Evolutionary conservation across 2,888 invertebrate genomes (phyloP).

Genomic region (Beris chalybata): DNA sequence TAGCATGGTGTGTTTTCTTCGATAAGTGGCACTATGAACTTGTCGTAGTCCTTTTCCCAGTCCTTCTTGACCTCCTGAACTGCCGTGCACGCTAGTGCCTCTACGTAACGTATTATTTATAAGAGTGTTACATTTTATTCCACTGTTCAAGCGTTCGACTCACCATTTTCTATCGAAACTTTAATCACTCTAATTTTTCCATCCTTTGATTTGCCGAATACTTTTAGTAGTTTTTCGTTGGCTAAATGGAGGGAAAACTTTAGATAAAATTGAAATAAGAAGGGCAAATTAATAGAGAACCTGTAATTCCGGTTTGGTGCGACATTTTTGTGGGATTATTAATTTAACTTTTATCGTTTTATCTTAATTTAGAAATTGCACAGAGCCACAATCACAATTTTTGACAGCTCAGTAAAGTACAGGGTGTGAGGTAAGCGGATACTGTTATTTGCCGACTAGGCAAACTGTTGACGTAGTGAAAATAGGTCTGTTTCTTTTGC

Average conservation of each 20-base stretch:
- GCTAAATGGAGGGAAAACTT: constrained; percentile 61
- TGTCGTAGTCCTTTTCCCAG: constrained; percentile 87
- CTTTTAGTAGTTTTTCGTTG: constrained; percentile 77
- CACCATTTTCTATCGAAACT: constrained; percentile 86
- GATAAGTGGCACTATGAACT: constrained; percentile 69
- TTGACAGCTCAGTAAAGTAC: neutral
- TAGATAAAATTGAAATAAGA: neutral
- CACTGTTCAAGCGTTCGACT: constrained; percentile 8
- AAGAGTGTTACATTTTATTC: constrained; percentile 30
- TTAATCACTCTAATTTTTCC: constrained; percentile 80
- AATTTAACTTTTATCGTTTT: constrained; percentile 12
- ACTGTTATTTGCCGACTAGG: no score
- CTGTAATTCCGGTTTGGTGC: constrained; percentile 89
- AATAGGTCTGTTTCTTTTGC: no score
- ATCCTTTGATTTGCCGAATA: constrained; percentile 79
- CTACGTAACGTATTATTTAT: constrained; percentile 56
- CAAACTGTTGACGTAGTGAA: no score
- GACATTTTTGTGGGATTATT: constrained; percentile 66
- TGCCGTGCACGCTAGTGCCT: constrained; percentile 71
- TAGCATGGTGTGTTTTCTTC: constrained; percentile 87
- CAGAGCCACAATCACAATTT: neutral
- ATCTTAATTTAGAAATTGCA: constrained; percentile 1
- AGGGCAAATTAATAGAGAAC: constrained; percentile 55
- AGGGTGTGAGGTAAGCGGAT: no score
- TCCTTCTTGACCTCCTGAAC: constrained; percentile 68